phyloP scores from a whole-genome alignment of 1,140 invertebrate species.

The Drosophila pandora region DNA sequence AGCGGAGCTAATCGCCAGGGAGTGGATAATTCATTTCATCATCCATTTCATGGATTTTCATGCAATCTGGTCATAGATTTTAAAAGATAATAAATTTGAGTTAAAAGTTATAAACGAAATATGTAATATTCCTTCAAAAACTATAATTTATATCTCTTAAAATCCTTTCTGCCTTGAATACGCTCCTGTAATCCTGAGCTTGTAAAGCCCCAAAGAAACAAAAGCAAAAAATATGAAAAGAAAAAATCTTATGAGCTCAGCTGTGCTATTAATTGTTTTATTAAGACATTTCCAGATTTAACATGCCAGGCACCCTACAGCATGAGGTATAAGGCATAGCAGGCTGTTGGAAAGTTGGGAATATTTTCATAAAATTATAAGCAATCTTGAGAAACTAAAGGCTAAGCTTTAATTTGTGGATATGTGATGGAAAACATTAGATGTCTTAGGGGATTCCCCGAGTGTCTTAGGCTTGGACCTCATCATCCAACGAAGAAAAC shows the following conservation, averaged over 20 bases:
- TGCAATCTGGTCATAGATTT: not conserved
- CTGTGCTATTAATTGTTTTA: constrained; percentile 82
- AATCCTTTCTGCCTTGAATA: not conserved
- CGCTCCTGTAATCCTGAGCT: constrained; percentile 46
- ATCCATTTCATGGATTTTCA: not conserved
- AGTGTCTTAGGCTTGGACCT: not conserved
- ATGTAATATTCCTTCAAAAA: too few species aligned
- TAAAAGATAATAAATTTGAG: not conserved
- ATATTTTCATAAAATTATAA: not conserved
- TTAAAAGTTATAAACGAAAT: too few species aligned
- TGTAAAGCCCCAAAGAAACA: constrained; percentile 51
- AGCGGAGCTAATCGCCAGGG: constrained; percentile 35
- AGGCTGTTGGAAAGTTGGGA: constrained; percentile 4
- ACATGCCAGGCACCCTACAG: constrained; percentile 69
- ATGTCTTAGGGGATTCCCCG: not conserved
- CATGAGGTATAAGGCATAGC: not conserved
- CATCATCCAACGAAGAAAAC: not conserved
- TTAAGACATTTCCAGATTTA: constrained; percentile 81
- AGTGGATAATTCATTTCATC: not conserved
- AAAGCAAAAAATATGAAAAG: constrained; percentile 44
- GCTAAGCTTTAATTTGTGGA: not conserved
- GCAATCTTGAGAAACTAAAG: not conserved
- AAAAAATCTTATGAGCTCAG: constrained; percentile 74
- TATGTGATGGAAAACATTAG: not conserved
- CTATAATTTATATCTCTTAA: too few species aligned